Evolutionary conservation across 2,888 invertebrate species (phyloP).

Genomic region (Rhamnusium bicolor): DNA sequence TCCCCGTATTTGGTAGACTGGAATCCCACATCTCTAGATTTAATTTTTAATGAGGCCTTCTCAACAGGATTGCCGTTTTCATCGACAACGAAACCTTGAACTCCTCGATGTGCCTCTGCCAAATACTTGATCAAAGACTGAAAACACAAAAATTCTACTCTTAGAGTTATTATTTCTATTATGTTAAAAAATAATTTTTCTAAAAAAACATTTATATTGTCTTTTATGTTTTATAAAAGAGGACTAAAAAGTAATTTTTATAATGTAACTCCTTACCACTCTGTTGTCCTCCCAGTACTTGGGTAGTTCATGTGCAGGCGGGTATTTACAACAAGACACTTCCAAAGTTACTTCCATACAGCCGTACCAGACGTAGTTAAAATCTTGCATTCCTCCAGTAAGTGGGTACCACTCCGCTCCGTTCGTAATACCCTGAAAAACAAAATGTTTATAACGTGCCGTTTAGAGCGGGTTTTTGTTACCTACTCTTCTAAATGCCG

Average conservation of each 20-base stretch:
- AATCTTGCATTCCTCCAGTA: conserved; percentile 95
- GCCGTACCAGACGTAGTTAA: conserved; percentile 93
- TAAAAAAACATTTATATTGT: too few species aligned
- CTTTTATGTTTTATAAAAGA: too few species aligned
- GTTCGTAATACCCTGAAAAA: conserved; percentile 87
- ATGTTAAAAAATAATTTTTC: too few species aligned
- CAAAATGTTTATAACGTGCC: not conserved
- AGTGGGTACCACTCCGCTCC: conserved; percentile 95
- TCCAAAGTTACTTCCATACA: conserved; percentile 97
- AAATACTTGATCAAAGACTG: conserved; percentile 87
- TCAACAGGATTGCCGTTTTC: conserved; percentile 85
- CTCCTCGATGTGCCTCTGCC: conserved; percentile 90
- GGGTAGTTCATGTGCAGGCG: conserved; percentile 83
- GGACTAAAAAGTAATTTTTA: too few species aligned
- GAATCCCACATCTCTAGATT: conserved; percentile 88
- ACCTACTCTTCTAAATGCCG: conserved; percentile 78
- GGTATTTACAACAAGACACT: conserved; percentile 95
- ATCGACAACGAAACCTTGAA: conserved; percentile 90
- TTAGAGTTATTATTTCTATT: too few species aligned
- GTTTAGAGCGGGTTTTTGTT: not conserved
- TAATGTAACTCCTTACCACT: conserved; percentile 73
- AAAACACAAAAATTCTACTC: too few species aligned
- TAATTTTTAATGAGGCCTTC: conserved; percentile 84
- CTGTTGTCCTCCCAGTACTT: conserved; percentile 93
- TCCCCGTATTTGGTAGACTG: conserved; percentile 93